Percentiles rank a stretch among this genome's conserved stretches.
These are phyloP conservation scores for Sebastes cheni DNA, from an alignment of 2,797 vertebrate species.

Conservation along the genomic window DNA sequence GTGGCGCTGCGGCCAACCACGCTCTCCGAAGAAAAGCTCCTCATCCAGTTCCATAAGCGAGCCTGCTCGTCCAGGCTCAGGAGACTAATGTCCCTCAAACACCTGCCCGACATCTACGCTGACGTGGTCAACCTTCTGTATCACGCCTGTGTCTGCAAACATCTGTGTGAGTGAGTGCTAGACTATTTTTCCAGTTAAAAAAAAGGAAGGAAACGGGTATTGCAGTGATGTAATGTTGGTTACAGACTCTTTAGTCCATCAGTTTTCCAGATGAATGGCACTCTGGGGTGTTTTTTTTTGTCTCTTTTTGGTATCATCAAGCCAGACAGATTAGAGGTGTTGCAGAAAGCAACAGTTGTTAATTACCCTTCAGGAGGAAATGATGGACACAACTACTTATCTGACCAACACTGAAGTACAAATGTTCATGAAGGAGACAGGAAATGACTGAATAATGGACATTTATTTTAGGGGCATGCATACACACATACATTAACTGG, in stretches of 20 bases:
- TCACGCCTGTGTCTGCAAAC: conserved; percentile 85
- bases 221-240: background rate
- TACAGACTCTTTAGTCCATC: background rate
- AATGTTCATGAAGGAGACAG: conserved; percentile 11
- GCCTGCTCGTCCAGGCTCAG: conserved; percentile 91
- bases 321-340: conserved; percentile 1
- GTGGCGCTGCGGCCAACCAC: conserved; percentile 95
- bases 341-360: background rate
- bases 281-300: background rate
- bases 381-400: background rate
- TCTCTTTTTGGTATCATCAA: background rate
- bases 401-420: background rate
- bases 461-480: background rate
- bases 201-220: background rate
- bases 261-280: background rate
- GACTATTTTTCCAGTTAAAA: background rate
- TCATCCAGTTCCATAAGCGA: conserved; percentile 87
- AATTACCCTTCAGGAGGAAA: conserved; percentile 1
- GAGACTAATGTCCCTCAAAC: conserved; percentile 92
- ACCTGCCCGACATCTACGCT: conserved; percentile 90
- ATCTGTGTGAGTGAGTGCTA: conserved; percentile 86
- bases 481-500: background rate
- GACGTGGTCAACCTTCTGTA: conserved; percentile 91
- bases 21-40: conserved; percentile 91
- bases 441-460: background rate